Conservation (phyloP, 2,888 invertebrate species). For the Atherix ibis region DNA sequence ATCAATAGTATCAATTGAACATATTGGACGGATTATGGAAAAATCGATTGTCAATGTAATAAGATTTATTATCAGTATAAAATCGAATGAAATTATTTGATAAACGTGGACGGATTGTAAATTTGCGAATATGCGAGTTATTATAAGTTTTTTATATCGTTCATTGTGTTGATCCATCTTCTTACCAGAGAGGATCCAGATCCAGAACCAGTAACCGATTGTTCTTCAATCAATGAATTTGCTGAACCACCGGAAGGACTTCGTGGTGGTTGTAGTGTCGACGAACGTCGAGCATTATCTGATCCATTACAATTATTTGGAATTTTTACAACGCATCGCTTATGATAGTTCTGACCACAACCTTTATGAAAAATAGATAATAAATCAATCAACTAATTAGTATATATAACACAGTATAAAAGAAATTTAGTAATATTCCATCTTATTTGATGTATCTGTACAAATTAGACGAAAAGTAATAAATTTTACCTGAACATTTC, state of each 20-base stretch:
- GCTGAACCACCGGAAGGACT: conserved; percentile 60
- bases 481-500: conserved; percentile 96
- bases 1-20: too few relatives aligned
- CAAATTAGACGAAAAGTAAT: too few relatives aligned
- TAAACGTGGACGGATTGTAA: too few relatives aligned
- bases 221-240: conserved; percentile 44
- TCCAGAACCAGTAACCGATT: conserved; percentile 30
- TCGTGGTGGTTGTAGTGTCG: conserved; percentile 35
- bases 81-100: too few relatives aligned
- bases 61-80: too few relatives aligned
- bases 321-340: conserved; percentile 90
- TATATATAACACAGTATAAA: too few relatives aligned
- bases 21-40: too few relatives aligned
- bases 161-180: conserved; percentile 45
- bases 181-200: conserved; percentile 52
- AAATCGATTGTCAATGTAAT: too few relatives aligned
- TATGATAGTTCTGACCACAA: conserved; percentile 96
- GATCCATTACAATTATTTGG: conserved; percentile 84
- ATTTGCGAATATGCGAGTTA: background rate
- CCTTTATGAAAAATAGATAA: conserved; percentile 40
- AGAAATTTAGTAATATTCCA: too few relatives aligned
- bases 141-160: conserved; percentile 28
- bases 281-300: conserved; percentile 28
- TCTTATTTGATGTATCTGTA: too few relatives aligned
- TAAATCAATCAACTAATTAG: too few relatives aligned